Evolutionary conservation across 2,888 invertebrate species (phyloP).

Genomic region (Phlogophora meticulosa): DNA sequence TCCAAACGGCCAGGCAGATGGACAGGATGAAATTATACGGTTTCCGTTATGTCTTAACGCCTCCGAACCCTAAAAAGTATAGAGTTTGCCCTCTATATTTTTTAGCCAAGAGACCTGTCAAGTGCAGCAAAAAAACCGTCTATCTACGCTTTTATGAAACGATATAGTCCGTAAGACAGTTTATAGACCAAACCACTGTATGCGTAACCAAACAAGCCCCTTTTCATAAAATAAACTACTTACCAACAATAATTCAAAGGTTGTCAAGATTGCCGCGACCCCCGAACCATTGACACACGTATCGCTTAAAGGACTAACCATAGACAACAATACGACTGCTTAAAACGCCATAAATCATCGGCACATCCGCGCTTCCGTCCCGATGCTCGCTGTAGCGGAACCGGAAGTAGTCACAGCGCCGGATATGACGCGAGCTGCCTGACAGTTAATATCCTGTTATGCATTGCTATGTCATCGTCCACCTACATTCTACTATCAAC

Average conservation of each 20-base stretch:
- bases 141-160: no score
- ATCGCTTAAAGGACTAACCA: conserved; percentile 44
- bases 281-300: conserved; percentile 51
- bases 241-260: conserved; percentile 8
- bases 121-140: no score
- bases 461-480: conserved; percentile 66
- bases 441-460: conserved; percentile 81
- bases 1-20: no score
- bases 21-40: no score
- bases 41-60: no score
- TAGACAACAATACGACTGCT: conserved; percentile 63
- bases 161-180: no score
- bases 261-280: conserved; percentile 12
- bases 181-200: no score
- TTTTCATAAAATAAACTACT: background rate
- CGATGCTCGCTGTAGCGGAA: conserved; percentile 70
- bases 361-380: conserved; percentile 64
- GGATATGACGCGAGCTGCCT: conserved; percentile 83
- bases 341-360: conserved; percentile 69
- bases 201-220: background rate
- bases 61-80: no score
- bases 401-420: conserved; percentile 82
- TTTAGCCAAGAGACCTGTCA: no score
- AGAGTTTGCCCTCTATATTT: no score
- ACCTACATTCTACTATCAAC: conserved; percentile 19